Evolutionary conservation across 2,797 vertebrate species (phyloP).

Genomic region (Enteromius thamalakanensis): DNA sequence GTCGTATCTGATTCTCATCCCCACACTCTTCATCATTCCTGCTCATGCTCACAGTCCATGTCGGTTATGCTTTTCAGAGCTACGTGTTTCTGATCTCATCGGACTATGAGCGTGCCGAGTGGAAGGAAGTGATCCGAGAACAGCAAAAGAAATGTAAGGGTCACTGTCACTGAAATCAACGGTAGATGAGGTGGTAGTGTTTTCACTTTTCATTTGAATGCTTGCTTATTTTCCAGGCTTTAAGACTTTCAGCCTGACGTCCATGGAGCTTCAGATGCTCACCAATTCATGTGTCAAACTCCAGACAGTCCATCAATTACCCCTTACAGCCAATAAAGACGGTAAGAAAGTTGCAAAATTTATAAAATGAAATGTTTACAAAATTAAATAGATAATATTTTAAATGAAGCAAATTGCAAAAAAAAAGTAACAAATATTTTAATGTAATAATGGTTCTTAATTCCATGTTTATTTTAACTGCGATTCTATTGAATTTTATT

Average conservation of each 20-base stretch:
- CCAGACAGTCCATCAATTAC: constrained; percentile 95
- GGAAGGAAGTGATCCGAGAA: constrained; percentile 93
- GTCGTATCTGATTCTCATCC: neutral
- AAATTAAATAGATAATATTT: neutral
- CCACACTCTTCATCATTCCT: neutral
- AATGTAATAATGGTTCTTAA: neutral
- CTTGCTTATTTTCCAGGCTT: constrained; percentile 78
- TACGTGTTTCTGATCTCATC: constrained; percentile 95
- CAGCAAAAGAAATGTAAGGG: constrained; percentile 97
- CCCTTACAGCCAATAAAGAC: constrained; percentile 94
- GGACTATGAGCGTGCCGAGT: constrained; percentile 95
- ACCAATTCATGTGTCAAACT: constrained; percentile 97
- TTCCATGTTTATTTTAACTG: neutral
- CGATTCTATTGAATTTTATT: neutral
- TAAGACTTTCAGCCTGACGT: constrained; percentile 91
- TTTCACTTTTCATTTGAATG: neutral
- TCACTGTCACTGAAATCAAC: neutral
- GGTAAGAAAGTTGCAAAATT: constrained; percentile 73
- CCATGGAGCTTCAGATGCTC: constrained; percentile 96
- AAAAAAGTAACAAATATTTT: neutral
- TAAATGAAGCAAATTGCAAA: neutral
- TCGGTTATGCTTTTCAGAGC: constrained; percentile 76
- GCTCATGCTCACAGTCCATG: neutral
- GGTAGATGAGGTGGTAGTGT: neutral
- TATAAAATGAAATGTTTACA: neutral